Base-by-base conservation (phyloP, 1,140 invertebrate genomes). In the Sycophila sp. region DNA sequence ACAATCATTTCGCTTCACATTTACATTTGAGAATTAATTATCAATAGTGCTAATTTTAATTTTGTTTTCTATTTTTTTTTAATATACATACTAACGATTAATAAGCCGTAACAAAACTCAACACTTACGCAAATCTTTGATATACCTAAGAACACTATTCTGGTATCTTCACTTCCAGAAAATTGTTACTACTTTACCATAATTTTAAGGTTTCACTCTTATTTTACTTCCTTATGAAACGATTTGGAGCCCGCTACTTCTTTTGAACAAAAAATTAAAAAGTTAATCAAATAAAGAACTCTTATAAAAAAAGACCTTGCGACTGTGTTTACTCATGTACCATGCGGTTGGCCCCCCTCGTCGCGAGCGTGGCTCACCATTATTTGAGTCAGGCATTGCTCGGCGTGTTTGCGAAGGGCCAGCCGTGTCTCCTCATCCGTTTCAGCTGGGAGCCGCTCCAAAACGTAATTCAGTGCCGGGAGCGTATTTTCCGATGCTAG, bases 381-480 rank as follows among this genome's bases (percentile, higher is more conserved):
- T 34, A 73, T 65, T 34, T 76, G 64, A 6, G 11, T 28, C 22
- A 76, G 64, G 8, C 63, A 47, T 32, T 60, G 38, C 1, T 40
- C 38, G 5, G 71, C 28, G 8, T 67, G 36, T n/a, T 73, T 40
- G 15, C 13, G 40, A 34, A 73, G 45, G 34, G 69, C 45, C 2
- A 15, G 22, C 28, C 28, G 22, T 8, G 67, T 64, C 28, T 74
- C 73, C 40, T 59, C 24, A 36, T 69, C 60, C 0, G 40, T 63
- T 34, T 74, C 59, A 1, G 15, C 10, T n/a, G 68, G 55, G 4
- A 74, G 45, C 36, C 68, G 58, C 28, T 68, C 26, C 36, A 71
- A 7, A 42, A 71, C 0, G 55, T 68, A 67, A 10, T 58, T 22
- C 8, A 53, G 19, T 13, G 59, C 58, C 17, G 4, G 17, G 28